Conservation (phyloP, 1,140 invertebrate genomes). For the Drosophila tristis region DNA sequence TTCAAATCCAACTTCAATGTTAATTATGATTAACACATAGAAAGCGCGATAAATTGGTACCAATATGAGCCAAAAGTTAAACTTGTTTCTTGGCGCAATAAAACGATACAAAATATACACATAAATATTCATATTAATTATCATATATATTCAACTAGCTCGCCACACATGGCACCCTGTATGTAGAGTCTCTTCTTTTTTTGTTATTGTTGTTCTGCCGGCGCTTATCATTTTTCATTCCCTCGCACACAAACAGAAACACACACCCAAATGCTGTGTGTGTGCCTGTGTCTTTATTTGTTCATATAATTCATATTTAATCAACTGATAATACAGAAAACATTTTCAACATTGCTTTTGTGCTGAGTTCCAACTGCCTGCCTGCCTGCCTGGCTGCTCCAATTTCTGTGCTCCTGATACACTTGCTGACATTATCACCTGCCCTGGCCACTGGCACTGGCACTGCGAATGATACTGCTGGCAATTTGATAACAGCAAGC, state of each 20-base stretch:
- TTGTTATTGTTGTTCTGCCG: conserved; percentile 37
- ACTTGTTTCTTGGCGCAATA: too few species aligned
- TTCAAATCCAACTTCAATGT: conserved; percentile 14
- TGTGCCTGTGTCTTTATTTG: conserved; percentile 46
- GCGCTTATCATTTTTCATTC: conserved; percentile 72
- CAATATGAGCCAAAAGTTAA: too few species aligned
- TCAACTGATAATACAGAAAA: conserved; percentile 74
- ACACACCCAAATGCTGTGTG: conserved; percentile 4
- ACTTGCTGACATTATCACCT: conserved; percentile 70
- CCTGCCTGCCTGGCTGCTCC: conserved; percentile 45
- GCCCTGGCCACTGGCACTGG: conserved; percentile 23
- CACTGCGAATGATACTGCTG: conserved; percentile 37
- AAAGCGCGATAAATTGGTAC: too few species aligned
- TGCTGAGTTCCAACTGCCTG: conserved; percentile 41
- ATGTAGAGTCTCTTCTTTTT: conserved; percentile 20
- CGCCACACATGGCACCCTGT: conserved; percentile 49
- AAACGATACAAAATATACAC: too few species aligned
- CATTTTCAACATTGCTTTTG: conserved; percentile 47
- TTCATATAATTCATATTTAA: conserved; percentile 81
- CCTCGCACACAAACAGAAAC: conserved; percentile 1
- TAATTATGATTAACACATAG: conserved; percentile 35
- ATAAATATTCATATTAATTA: too few species aligned
- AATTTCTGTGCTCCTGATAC: conserved; percentile 74
- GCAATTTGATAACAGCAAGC: conserved; percentile 40
- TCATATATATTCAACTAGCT: not conserved